Conservation (phyloP, 2,797 vertebrate genomes). For the Rhinophrynus dorsalis region DNA sequence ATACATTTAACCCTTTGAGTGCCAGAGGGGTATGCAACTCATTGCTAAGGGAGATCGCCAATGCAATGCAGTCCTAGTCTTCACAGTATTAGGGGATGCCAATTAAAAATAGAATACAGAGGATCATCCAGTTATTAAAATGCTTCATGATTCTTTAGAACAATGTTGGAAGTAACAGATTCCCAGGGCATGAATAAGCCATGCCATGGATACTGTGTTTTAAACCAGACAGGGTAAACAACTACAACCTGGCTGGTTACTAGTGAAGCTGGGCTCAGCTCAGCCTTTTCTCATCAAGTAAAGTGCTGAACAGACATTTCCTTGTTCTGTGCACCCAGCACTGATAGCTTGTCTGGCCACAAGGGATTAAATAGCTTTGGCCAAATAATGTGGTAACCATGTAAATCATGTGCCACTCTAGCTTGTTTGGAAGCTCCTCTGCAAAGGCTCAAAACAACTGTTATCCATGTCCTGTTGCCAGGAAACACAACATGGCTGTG, state of each 20-base stretch:
- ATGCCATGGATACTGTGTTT: conserved; percentile 43
- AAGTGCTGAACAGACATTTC: conserved; percentile 67
- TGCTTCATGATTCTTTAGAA: background rate
- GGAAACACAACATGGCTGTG: conserved; percentile 64
- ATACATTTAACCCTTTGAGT: too few relatives aligned
- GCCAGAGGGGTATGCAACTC: too few relatives aligned
- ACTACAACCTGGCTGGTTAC: conserved; percentile 51
- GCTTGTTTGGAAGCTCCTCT: conserved; percentile 62
- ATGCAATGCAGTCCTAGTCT: too few relatives aligned
- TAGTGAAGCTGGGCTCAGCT: conserved; percentile 53
- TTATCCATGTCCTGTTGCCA: conserved; percentile 69
- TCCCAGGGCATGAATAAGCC: conserved; percentile 10
- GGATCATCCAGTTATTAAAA: background rate
- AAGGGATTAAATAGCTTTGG: conserved; percentile 72
- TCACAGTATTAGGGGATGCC: too few relatives aligned
- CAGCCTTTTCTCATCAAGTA: conserved; percentile 52
- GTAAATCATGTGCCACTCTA: conserved; percentile 63
- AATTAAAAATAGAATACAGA: too few relatives aligned
- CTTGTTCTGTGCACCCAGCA: conserved; percentile 63
- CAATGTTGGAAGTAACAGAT: conserved; percentile 25
- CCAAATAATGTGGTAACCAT: conserved; percentile 70
- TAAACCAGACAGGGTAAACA: conserved; percentile 53
- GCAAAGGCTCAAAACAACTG: conserved; percentile 57
- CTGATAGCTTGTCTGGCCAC: conserved; percentile 67
- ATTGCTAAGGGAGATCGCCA: too few relatives aligned